Base-by-base conservation (phyloP, 2,888 invertebrate genomes). In the Calliphora vomitoria region DNA sequence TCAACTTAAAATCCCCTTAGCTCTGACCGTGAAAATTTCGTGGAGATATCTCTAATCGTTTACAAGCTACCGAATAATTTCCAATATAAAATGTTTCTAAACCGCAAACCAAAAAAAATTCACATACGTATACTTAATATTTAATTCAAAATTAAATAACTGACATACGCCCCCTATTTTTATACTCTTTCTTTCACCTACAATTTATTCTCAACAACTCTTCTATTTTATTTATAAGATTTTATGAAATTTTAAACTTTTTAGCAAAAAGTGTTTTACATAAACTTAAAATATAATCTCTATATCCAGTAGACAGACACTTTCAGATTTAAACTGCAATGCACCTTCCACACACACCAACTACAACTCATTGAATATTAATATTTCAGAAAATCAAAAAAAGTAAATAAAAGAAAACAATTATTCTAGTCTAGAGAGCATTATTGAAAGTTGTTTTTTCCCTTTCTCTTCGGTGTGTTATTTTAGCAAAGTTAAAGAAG, bases 381-480 rank as follows among this genome's bases (percentile, higher is more conserved):
- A 87, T 82, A 85, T 82, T 87, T 64, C 58, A 8, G 3, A 50
- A 50, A 71, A 71, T 4, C 35, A 35, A 31, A 62, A 75, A 53
- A 82, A 60, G n/a, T n/a, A n/a, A 66, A 66, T 1, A 25, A 72
- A 82, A 20, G 79, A 90, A 91, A 91, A 90, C 90, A 91, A 91
- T 91, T 91, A 91, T 91, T 91, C 91, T 91, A 91, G 91, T 91
- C 91, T 91, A 85, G 90, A 90, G 90, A 90, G 91, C 91, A 91
- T 90, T 91, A 90, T 90, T 90, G 90, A 89, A 90, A 90, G 88
- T 89, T 90, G 89, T 90, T 80, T 83, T 25, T 85, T 58, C 62
- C 25, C 64, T 25, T 58, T 64, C 10, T 3, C 47, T 20, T 41
- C 5, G 11, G 15, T 31, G 20, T 74, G 35, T 18, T 81, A 79